Evolutionary conservation across 2,888 invertebrate genomes (phyloP), one percentile per base, ranked within the genome.

Genomic region (Tinea trinotella): DNA sequence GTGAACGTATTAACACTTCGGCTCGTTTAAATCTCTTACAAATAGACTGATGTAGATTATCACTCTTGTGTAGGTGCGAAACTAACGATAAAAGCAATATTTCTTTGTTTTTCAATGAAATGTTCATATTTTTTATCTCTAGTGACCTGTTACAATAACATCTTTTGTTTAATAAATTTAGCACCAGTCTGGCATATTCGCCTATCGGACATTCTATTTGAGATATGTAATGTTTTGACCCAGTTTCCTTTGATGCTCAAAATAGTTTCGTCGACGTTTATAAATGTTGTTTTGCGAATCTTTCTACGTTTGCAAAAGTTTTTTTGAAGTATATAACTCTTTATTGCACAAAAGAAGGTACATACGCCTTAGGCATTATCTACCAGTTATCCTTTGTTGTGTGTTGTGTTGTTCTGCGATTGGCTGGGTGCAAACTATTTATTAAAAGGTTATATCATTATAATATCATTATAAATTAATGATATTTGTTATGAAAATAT

Each of bases 181-280:
- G 30, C 7, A 30, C 6, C 40, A 13, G 40, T 40, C 40, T 40
- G 40, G 40, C 40, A 40, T 40, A 40, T 40, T 40, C 12, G 40
- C 40, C 40, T 40, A 40, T 40, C 40, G 13, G 6, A 40, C n/a
- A 40, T 40, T 40, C 35, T 40, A 40, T 40, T 35, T 35, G 35
- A 4, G 35, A 35, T 40, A 40, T 40, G 40, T 13, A 4, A 13
- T 46, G 19, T 46, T n/a, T 19, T 46, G 46, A 46, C 46, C 46
- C 19, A 46, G 18, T 46, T 46, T 46, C 46, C 4, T 2, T 46
- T 46, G 46, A 10, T 19, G n/a, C 19, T 40, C 19, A 9, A 46
- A 19, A 46, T 17, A 15, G 44, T 36, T 36, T n/a, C 6, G 36
- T n/a, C 7, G 36, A 6, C 36, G 12, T n/a, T 46, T 12, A 46